phyloP scores from a whole-genome alignment of 2,113 vertebrate species.

The Amazona guildingii region DNA sequence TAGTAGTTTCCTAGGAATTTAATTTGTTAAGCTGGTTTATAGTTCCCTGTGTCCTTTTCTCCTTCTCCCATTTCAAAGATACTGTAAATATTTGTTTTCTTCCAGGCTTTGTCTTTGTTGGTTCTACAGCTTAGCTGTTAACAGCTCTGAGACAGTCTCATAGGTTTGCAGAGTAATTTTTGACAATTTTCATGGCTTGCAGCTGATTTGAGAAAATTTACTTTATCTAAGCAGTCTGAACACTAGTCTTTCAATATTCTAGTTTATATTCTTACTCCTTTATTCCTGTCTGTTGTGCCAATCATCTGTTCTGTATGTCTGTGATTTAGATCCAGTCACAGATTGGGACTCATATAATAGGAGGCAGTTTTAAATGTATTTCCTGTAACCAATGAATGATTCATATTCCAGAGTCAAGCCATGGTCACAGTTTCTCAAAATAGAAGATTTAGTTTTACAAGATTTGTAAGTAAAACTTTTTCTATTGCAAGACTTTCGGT shows the following conservation, averaged over 20 bases:
- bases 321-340: background rate
- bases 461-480: background rate
- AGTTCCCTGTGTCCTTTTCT: background rate
- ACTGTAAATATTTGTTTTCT: conserved; percentile 12
- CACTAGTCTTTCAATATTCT: background rate
- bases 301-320: background rate
- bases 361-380: background rate
- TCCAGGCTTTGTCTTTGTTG: background rate
- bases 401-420: background rate
- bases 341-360: background rate
- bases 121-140: background rate
- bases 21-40: background rate
- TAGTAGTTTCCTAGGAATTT: background rate
- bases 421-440: background rate
- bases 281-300: background rate
- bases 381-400: background rate
- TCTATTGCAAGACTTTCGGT: background rate
- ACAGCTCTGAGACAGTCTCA: background rate
- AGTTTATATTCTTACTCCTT: background rate
- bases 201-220: background rate
- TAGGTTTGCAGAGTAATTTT: background rate
- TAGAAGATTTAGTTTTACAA: accelerated
- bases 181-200: background rate
- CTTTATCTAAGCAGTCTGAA: background rate
- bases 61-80: background rate